phyloP scores from a whole-genome alignment of 1,140 invertebrate genomes.

The Caerostris extrusa region DNA sequence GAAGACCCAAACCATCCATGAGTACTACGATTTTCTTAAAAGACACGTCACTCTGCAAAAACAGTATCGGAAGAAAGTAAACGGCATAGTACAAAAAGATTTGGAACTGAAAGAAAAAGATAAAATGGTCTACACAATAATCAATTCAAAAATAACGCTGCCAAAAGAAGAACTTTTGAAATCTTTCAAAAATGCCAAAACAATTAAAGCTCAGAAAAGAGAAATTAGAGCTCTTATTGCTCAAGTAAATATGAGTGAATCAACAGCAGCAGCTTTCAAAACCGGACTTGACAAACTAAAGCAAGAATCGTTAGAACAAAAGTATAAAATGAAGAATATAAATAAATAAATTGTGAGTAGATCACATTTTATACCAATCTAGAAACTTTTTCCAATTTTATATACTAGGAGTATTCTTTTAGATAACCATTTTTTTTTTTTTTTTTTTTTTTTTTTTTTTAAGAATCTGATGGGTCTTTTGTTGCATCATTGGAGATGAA shows the following conservation, averaged over 20 bases:
- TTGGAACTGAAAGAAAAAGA: neutral
- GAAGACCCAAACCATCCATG: neutral
- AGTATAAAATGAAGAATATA: neutral
- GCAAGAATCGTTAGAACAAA: neutral
- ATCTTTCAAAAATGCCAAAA: neutral
- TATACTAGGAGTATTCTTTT: too few species aligned
- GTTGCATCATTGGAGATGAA: too few species aligned
- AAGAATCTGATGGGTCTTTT: too few species aligned
- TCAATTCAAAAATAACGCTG: neutral
- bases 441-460: too few species aligned
- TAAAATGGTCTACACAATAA: too few species aligned
- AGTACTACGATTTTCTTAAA: neutral
- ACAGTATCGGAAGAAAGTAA: neutral
- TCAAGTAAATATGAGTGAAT: neutral
- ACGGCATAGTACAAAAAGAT: neutral
- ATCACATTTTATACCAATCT: too few species aligned
- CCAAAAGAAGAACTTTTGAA: neutral
- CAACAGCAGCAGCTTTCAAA: neutral
- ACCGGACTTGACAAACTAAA: neutral
- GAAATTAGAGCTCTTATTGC: neutral
- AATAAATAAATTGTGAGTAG: neutral
- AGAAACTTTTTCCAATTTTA: too few species aligned
- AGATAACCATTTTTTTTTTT: too few species aligned
- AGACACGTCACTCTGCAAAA: neutral
- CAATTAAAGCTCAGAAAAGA: neutral